phyloP scores from a whole-genome alignment of 1,140 invertebrate species.

The Sesamia nonagrioides region DNA sequence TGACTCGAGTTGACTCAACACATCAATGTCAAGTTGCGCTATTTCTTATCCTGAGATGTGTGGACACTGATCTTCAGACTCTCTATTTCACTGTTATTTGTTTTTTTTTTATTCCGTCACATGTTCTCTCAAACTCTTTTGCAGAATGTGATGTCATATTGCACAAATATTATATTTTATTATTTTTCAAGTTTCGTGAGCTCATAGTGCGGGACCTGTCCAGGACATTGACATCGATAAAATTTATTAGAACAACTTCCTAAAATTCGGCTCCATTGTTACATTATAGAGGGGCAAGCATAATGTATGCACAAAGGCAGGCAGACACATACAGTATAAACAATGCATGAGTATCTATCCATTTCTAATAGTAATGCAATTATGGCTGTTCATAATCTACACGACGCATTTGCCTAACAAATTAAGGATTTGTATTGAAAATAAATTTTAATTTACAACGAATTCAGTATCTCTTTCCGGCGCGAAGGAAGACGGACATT shows the following conservation, averaged over 20 bases:
- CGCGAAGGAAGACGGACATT: constrained; percentile 48
- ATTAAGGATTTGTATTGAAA: constrained; percentile 39
- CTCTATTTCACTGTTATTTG: constrained; percentile 17
- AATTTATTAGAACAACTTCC: constrained; percentile 34
- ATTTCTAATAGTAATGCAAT: constrained; percentile 28
- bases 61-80: constrained; percentile 23
- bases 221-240: constrained; percentile 3
- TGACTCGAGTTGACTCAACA: constrained; percentile 41
- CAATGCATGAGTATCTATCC: constrained; percentile 9
- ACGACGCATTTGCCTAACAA: constrained; percentile 20
- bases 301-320: not conserved
- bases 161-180: not conserved
- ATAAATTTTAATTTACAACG: constrained; percentile 35
- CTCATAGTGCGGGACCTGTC: not conserved
- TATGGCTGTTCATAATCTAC: constrained; percentile 7
- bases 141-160: not conserved
- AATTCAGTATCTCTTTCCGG: constrained; percentile 43
- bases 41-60: constrained; percentile 20
- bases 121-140: not conserved
- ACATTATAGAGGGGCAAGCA: not conserved
- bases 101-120: not conserved
- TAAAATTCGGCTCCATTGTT: constrained; percentile 27
- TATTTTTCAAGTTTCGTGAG: not conserved
- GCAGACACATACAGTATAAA: not conserved
- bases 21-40: constrained; percentile 37